Evolutionary conservation across 2,888 invertebrate genomes (phyloP), one percentile per base, ranked within the genome.

Genomic region (Aporophyla nigra): DNA sequence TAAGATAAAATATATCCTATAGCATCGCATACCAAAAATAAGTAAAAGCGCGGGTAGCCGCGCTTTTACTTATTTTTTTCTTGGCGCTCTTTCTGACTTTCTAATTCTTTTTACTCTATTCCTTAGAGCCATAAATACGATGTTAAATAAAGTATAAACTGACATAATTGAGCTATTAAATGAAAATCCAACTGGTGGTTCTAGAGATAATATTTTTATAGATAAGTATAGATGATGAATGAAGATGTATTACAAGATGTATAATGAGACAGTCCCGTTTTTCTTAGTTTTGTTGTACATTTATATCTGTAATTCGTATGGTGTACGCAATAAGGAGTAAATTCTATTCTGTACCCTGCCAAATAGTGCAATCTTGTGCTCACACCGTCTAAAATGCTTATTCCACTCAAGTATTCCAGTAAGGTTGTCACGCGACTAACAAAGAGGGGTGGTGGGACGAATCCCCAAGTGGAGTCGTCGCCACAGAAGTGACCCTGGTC

Each of bases 401-500:
- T 51, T 70, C n/a, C 27, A 72, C 66, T 83, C 27, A 76, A 73
- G 71, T 71, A 84, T 82, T 82, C 63, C 27, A 43, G 67, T 78
- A 76, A 62, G 71, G 74, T 78, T 75, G 80, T 77, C 75, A 68
- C 74, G 83, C 78, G 66, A 72, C 74, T 77, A 84, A 86, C 84
- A 85, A 86, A 80, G 73, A 67, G 71, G 73, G 68, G 73, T 61
- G 83, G 73, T 71, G 68, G 63, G 71, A 62, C 33, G 71, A 78
- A 76, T 74, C 72, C 65, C 59, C n/a, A 70, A 84, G 82, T 79
- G 79, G 80, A 71, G 71, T 71, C 68, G 71, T 71, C 67, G 75
- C 72, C 74, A 68, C 78, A 78, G 75, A 72, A 86, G 59, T 82
- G 69, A 76, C 77, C 85, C 82, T 86, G 74, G 83, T n/a, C 33